Base-by-base conservation (phyloP, 2,888 invertebrate genomes). In the Lithophane ornitopus region DNA sequence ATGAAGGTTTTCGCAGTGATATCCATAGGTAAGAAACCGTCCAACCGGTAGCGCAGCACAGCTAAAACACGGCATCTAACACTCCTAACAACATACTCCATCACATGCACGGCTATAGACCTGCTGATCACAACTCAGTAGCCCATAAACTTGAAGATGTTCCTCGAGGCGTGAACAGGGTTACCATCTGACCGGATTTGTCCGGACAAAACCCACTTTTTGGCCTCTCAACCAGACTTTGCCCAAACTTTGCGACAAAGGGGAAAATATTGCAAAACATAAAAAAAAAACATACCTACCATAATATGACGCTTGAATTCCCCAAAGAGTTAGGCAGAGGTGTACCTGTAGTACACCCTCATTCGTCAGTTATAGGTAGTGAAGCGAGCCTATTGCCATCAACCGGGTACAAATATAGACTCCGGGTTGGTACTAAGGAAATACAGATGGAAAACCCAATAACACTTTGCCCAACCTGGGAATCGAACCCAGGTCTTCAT, bases 131-230 rank as follows among this genome's bases (percentile, higher is more conserved):
- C 66, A 68, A 66, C 4, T 63, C 68, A 83, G 83, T 71, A 70
- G 69, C 72, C 58, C 65, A 86, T 86, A 74, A 85, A 83, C 68
- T 82, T 49, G 85, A 66, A 74, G 83, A 67, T 22, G 70, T 39
- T 84, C 85, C 85, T 87, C 59, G 74, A 81, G 82, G 84, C 87
- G 84, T 85, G 88, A 85, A 87, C 73, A 76, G 85, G 61, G 61
- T 61, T 61, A 61, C 34, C 34, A 67, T 4, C 19, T 2, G 7
- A 39, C 4, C 0, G 34, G 12, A n/a, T 11, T 39, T 34, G 7
- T 11, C 6, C 34, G 16, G 22, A 12, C 28, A 44, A 46, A 14
- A 12, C 22, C 14, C 11, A 19, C 19, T 6, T 28, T 59, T 19
- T 11, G 16, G 34, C 1, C 58, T 28, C 16, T 3, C 52, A n/a